These are phyloP conservation scores for Monodelphis domestica DNA, from an alignment of 2,797 vertebrate species.

Conservation along the genomic window DNA sequence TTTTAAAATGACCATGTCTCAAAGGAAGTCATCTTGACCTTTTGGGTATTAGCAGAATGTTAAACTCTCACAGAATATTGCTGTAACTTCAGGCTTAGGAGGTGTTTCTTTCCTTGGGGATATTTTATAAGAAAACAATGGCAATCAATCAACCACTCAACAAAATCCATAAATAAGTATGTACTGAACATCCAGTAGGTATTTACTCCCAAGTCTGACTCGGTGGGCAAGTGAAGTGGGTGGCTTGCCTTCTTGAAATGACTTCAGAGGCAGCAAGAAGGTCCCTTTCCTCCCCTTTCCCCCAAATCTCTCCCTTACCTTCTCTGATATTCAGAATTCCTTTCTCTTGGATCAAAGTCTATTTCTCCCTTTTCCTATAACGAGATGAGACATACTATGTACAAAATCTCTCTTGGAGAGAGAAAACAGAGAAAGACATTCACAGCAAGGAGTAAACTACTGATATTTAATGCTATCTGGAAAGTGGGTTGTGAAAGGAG, in stretches of 20 bases:
- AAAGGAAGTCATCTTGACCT: constrained; percentile 54
- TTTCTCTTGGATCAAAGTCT: not conserved
- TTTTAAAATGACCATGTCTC: constrained; percentile 46
- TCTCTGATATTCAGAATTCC: not conserved
- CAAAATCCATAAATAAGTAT: too few species aligned
- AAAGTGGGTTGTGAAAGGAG: not conserved
- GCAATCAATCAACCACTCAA: not conserved
- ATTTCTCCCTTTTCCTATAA: not conserved
- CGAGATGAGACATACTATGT: not conserved
- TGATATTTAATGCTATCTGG: not conserved
- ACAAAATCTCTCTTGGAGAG: not conserved
- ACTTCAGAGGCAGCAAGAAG: not conserved
- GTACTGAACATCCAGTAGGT: not conserved
- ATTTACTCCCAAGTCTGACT: not conserved
- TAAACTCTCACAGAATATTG: constrained; percentile 37
- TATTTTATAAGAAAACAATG: not conserved
- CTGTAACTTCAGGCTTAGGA: constrained; percentile 5
- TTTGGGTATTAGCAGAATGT: constrained; percentile 41
- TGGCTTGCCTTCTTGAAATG: not conserved
- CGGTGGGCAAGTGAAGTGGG: not conserved
- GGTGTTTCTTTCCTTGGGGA: constrained; percentile 38
- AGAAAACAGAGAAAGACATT: not conserved
- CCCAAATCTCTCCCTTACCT: not conserved
- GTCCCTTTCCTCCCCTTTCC: not conserved
- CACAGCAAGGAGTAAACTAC: not conserved